A percentile compares a stretch with the other conserved stretches of the same genome.
These are phyloP conservation scores for Pogonophryne albipinna DNA, from an alignment of 2,797 vertebrate genomes.

Conservation along the genomic window DNA sequence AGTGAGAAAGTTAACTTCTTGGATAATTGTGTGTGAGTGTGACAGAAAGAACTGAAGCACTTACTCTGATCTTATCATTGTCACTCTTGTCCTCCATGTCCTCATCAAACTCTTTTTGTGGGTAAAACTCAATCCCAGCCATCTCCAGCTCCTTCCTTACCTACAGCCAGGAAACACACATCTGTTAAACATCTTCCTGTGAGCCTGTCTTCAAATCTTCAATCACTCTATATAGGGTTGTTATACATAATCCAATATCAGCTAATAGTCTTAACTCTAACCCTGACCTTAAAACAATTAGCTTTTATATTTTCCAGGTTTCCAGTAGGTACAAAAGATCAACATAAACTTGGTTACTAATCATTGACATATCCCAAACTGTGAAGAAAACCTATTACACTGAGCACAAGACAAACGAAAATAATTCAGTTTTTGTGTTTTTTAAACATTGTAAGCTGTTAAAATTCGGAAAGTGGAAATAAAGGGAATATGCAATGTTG, in stretches of 20 bases:
- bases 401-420: too few species aligned
- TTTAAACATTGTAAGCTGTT: too few species aligned
- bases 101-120: constrained; percentile 98
- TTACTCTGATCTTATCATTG: constrained; percentile 98
- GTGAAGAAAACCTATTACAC: too few species aligned
- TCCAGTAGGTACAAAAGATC: too few species aligned
- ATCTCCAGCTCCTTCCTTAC: constrained; percentile 95
- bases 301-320: too few species aligned
- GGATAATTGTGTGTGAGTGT: constrained; percentile 1
- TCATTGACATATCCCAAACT: too few species aligned
- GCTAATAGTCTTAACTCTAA: neutral
- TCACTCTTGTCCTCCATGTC: constrained; percentile 98
- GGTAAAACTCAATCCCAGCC: constrained; percentile 95
- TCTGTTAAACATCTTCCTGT: neutral
- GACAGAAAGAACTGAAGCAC: constrained; percentile 32
- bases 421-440: too few species aligned
- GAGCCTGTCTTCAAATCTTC: neutral
- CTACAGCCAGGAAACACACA: constrained; percentile 55
- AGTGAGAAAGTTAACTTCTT: neutral
- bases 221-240: neutral
- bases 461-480: too few species aligned
- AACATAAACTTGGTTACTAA: too few species aligned
- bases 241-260: neutral
- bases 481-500: too few species aligned
- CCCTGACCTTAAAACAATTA: too few species aligned